These are phyloP conservation scores for Brachypalpus laphriformis DNA, from an alignment of 2,888 invertebrate genomes.

Conservation along the genomic window DNA sequence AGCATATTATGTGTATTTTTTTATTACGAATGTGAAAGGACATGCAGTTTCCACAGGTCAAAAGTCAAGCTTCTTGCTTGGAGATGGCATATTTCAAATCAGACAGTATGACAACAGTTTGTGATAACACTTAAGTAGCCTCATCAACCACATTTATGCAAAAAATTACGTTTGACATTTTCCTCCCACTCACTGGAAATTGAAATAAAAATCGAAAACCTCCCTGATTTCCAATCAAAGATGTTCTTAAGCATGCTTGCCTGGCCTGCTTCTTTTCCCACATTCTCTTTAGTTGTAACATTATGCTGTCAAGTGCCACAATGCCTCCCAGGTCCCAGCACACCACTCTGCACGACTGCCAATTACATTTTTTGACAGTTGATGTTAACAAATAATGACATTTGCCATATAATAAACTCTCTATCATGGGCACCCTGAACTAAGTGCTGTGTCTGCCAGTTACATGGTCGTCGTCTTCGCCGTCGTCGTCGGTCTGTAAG, in stretches of 20 bases:
- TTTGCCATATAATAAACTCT: conserved; percentile 69
- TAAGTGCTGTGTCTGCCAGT: conserved; percentile 44
- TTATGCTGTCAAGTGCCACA: conserved; percentile 49
- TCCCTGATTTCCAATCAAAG: conserved; percentile 5
- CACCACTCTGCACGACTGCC: conserved; percentile 83
- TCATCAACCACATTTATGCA: no score
- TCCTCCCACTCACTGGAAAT: not conserved
- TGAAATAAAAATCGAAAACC: not conserved
- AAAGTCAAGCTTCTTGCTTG: no score
- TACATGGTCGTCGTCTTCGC: conserved; percentile 22
- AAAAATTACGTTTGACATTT: no score
- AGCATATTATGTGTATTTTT: no score
- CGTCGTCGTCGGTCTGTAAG: conserved; percentile 30
- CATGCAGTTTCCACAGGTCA: no score
- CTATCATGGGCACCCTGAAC: conserved; percentile 30
- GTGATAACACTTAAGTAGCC: no score
- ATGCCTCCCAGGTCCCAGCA: conserved; percentile 50
- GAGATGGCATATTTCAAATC: no score
- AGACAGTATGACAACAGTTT: no score
- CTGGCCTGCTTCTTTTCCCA: not conserved
- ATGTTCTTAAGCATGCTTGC: not conserved
- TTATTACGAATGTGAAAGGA: no score
- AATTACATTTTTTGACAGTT: conserved; percentile 85
- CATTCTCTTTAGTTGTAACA: conserved; percentile 5
- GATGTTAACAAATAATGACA: conserved; percentile 85